Base-by-base conservation (phyloP, 1,140 invertebrate genomes). In the Procambarus virginalis region DNA sequence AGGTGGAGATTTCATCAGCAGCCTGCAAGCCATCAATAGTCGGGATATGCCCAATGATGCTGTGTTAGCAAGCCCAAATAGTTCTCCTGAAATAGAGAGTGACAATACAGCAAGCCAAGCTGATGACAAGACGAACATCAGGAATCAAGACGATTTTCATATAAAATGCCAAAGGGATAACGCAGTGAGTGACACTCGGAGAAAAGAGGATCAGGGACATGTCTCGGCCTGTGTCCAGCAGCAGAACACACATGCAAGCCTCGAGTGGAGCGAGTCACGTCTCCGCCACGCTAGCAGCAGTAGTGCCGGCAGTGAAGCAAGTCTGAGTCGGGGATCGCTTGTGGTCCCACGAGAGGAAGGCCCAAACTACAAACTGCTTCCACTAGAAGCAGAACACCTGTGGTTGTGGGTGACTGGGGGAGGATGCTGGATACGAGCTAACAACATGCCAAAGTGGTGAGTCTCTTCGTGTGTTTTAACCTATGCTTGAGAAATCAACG, bases 341-440 rank as follows among this genome's bases (percentile, higher is more conserved):
- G 94, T 95, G 96, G 76, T 97, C 96, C 78, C 97, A 97, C 2
- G 97, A 97, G 94, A 96, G 96, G 92, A 98, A 97, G 97, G 95
- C 96, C 93, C 94, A 95, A 86, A 64, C 49, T 88, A 79, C 80
- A 70, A 84, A 34, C 46, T 90, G 8, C 58, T 90, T 20, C 73
- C 81, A 10, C 73, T 89, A 9, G 79, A 89, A 14, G 91, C 84
- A 14, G 89, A 91, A n/a, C 91, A 90, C 58, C 88, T 90, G 77
- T 93, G 93, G 93, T 64, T 92, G 20, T 93, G 93, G 92, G 91
- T 93, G n/a, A 93, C 93, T 78, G 92, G 88, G n/a, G 91, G 92
- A 85, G 92, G 92, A 34, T 93, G 93, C 91, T 89, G 86, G 91
- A 91, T 93, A 46, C 91, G 88, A 51, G 88, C 91, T 78, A 91